Base-by-base conservation (phyloP, 1,140 invertebrate genomes). In the Bombus difficillimus region DNA sequence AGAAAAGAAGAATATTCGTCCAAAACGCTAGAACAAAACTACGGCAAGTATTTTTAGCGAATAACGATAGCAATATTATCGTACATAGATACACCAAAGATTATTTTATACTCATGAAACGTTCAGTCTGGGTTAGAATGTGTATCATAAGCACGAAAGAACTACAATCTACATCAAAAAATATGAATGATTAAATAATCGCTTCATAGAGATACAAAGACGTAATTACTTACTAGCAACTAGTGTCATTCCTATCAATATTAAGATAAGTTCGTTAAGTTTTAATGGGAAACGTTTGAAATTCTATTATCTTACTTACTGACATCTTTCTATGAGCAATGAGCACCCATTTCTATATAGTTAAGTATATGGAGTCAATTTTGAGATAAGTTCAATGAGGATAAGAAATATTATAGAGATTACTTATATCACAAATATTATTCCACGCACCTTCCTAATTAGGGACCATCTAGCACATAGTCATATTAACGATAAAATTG, bases 381-480 rank as follows among this genome's bases (percentile, higher is more conserved):
- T 81, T n/a, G 22, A 47, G 43, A 59, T 59, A 25, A 66, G 41
- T 25, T 69, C 28, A 43, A 71, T n/a, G 32, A 88, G 28, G 28
- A 25, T 80, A 73, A 83, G 25, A 68, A 89, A n/a, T 41, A 78
- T 47, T 47, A 81, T 82, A 32, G 39, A 87, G 47, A 72, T 15
- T 68, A 37, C 66, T 89, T 74, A 72, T 25, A 62, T 78, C 57
- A 86, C 66, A 39, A 75, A 73, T 85, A 71, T 82, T 93, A 91
- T 92, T 91, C 89, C 91, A 93, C 89, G 79, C 71, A 92, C 91
- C 91, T 93, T 94, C 92, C 93, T 92, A 90, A 91, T 93, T 90
- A 94, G 93, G 93, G 93, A 94, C 93, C 93, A 94, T 78, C 66
- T 93, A 93, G 92, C 62, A 57, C 83, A 87, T 93, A 93, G 85